Conservation (phyloP, 1,140 invertebrate species). For the Branchinecta lindahli region DNA sequence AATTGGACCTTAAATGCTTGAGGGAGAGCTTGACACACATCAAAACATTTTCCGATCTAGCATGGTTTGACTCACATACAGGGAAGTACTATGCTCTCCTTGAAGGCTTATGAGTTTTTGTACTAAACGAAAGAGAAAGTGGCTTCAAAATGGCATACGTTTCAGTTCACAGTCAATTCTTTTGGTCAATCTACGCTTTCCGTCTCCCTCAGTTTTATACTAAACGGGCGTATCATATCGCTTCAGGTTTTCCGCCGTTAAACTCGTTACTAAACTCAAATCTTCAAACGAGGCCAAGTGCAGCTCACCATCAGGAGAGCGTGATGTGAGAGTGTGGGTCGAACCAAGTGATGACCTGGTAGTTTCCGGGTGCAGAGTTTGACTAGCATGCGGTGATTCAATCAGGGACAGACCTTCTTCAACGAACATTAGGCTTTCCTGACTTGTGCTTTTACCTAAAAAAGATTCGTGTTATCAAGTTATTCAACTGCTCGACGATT, state of each 20-base stretch:
- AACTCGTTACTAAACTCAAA: background rate
- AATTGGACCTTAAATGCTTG: too few species aligned
- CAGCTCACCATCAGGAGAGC: background rate
- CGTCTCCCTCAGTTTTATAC: background rate
- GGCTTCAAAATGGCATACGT: too few species aligned
- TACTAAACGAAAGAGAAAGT: too few species aligned
- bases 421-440: background rate
- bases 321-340: background rate
- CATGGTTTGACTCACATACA: too few species aligned
- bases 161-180: too few species aligned
- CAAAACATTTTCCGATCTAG: too few species aligned
- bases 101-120: too few species aligned
- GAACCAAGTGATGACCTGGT: background rate
- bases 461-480: background rate
- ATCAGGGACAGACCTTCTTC: background rate
- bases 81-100: too few species aligned
- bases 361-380: background rate
- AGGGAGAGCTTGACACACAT: too few species aligned
- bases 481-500: too few species aligned
- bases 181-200: too few species aligned
- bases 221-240: background rate
- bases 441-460: slow-evolving; percentile 1
- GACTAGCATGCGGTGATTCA: background rate
- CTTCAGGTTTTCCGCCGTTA: background rate
- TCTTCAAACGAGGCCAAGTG: background rate